These are phyloP conservation scores for Trachelus troglodyta DNA, from an alignment of 2,888 invertebrate genomes.

Conservation along the genomic window DNA sequence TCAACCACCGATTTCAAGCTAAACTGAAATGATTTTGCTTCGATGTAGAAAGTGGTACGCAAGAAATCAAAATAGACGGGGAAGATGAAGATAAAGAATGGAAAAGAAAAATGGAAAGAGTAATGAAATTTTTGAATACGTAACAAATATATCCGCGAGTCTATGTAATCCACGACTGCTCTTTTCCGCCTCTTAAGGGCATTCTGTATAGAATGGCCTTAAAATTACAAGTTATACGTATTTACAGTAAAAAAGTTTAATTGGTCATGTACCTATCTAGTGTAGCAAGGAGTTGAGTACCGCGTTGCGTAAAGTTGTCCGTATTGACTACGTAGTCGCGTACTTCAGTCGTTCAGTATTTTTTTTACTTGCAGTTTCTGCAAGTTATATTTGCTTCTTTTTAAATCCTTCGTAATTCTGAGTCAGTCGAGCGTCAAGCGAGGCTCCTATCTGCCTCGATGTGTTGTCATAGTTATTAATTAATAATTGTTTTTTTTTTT, in stretches of 20 bases:
- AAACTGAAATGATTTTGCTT: not conserved
- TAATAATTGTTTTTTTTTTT: slow-evolving; percentile 17
- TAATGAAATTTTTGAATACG: not conserved
- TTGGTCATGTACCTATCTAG: slow-evolving; percentile 62
- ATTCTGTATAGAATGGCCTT: slow-evolving; percentile 62
- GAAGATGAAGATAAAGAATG: not conserved
- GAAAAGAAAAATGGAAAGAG: not conserved
- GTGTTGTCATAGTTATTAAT: slow-evolving; percentile 5
- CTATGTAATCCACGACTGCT: not conserved
- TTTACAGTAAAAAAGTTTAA: slow-evolving; percentile 66
- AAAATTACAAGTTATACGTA: slow-evolving; percentile 63
- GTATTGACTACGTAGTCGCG: slow-evolving; percentile 55
- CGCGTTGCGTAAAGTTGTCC: slow-evolving; percentile 60
- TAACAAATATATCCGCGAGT: not conserved
- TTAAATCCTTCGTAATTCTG: slow-evolving; percentile 34
- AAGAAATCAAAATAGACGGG: not conserved
- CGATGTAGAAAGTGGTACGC: not conserved
- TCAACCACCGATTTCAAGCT: not conserved
- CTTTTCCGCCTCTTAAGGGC: slow-evolving; percentile 32
- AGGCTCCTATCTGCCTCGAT: slow-evolving; percentile 35
- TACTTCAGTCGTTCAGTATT: slow-evolving; percentile 54
- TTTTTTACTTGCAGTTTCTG: slow-evolving; percentile 45
- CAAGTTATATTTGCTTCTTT: slow-evolving; percentile 35
- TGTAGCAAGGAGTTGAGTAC: slow-evolving; percentile 55
- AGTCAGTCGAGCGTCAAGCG: slow-evolving; percentile 53